Evolutionary conservation across 2,113 vertebrate genomes (phyloP), one percentile per base, ranked within the genome.

Genomic region (Gymnobelideus leadbeateri): DNA sequence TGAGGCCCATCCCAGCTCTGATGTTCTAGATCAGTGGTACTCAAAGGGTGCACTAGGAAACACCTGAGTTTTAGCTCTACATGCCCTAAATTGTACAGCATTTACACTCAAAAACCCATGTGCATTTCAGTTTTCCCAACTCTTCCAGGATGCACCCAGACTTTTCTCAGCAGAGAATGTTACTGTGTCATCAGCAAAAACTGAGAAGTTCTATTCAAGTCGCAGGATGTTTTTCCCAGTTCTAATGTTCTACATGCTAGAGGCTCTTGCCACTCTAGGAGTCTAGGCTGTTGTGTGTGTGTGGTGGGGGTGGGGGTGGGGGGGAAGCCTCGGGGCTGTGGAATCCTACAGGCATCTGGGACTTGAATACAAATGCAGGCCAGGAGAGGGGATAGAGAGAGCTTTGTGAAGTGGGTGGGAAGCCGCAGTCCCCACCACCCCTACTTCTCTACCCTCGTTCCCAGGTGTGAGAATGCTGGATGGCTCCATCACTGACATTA

Each of bases 401-500:
- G 6, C 16, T 37, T 21, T 19, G 68, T 11, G 68, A 77, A 43
- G 68, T 43, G 37, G 37, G 37, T 77, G n/a, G n/a, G n/a, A 77
- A 43, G 37, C n/a, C 68, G 37, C 68, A 19, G 37, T 43, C 19
- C 68, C n/a, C 37, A 21, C 37, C 16, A 43, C n/a, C 68, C 37
- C n/a, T 43, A 21, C 16, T 91, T 68, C 51, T 51, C 46, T 31
- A 0, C 3, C 53, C 89, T 3, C 26, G 0, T 95, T 93, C 0
- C 14, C 98, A 99, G 99, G 99, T 0, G 98, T 99, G 94, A 96
- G 99, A 92, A 99, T 99, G 99, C 97, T 99, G 94, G 99, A 99
- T 0, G 99, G 99, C 0, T 50, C 97, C 77, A 95, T 99, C 96
- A 99, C 95, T 0, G 99, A 99, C 37, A 0, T 99, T 0, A 93